A percentile compares a stretch with the other conserved stretches of the same genome.
These are phyloP conservation scores for Apamea crenata DNA, from an alignment of 2,888 invertebrate genomes.

Conservation along the genomic window DNA sequence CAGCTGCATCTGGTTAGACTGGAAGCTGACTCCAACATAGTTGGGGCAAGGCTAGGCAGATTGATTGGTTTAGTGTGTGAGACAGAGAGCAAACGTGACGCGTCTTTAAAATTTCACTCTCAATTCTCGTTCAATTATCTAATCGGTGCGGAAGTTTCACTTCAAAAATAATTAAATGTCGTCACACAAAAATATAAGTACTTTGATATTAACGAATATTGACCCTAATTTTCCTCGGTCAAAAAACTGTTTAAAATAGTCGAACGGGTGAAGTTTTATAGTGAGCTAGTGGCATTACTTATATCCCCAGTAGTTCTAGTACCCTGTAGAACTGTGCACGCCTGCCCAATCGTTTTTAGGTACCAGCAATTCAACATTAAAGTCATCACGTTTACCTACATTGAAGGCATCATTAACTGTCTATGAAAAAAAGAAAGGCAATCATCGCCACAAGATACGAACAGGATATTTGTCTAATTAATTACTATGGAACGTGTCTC, in stretches of 20 bases:
- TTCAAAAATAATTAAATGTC: not conserved
- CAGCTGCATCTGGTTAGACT: not conserved
- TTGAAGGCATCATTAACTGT: not conserved
- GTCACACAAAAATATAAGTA: not conserved
- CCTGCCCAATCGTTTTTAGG: not conserved
- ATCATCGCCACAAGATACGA: conserved; percentile 5
- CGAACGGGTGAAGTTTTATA: not conserved
- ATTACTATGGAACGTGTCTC: conserved; percentile 32
- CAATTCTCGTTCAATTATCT: not conserved
- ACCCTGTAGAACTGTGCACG: not conserved
- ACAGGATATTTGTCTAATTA: conserved; percentile 49
- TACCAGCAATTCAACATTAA: not conserved
- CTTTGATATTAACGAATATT: not conserved
- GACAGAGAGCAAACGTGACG: not conserved
- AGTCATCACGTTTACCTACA: not conserved
- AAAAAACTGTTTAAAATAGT: not conserved
- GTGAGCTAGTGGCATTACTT: no score
- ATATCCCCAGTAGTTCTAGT: no score
- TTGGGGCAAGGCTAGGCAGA: no score
- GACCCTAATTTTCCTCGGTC: not conserved
- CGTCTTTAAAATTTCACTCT: not conserved
- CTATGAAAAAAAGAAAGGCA: not conserved
- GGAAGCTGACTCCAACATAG: not conserved
- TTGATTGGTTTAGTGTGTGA: not conserved
- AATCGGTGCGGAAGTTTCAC: not conserved